phyloP scores from a whole-genome alignment of 2,113 vertebrate genomes.

The Eclectus roratus region DNA sequence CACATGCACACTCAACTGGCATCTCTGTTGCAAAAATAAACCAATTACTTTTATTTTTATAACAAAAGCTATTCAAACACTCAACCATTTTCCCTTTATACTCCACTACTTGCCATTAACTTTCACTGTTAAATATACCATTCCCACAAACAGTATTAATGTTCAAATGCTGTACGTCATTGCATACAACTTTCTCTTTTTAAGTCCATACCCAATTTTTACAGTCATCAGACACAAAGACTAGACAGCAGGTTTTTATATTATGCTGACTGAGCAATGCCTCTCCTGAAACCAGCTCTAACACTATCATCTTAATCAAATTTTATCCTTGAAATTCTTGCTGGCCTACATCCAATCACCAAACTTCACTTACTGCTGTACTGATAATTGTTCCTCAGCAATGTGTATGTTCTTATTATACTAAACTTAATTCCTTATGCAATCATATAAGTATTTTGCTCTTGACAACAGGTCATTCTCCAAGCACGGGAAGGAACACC shows the following conservation, averaged over 20 bases:
- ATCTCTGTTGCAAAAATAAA: neutral
- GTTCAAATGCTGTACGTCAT: neutral
- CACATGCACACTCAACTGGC: neutral
- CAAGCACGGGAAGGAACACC: neutral
- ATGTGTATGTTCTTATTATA: neutral
- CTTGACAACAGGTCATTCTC: neutral
- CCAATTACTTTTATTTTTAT: neutral
- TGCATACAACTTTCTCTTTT: neutral
- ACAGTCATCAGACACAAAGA: neutral
- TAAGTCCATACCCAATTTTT: neutral
- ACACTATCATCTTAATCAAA: neutral
- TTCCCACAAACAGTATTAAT: neutral
- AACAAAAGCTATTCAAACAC: neutral
- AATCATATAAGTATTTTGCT: neutral
- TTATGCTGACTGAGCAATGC: neutral
- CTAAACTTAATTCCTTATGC: neutral
- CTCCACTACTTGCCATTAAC: neutral
- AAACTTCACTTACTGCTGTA: neutral
- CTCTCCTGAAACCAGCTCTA: neutral
- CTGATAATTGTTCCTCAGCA: neutral
- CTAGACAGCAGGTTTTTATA: neutral
- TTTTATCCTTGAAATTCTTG: neutral
- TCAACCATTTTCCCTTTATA: neutral
- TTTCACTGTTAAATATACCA: neutral
- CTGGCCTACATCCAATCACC: neutral